phyloP scores from a whole-genome alignment of 2,888 invertebrate species.

The Ecliptopera silaceata region DNA sequence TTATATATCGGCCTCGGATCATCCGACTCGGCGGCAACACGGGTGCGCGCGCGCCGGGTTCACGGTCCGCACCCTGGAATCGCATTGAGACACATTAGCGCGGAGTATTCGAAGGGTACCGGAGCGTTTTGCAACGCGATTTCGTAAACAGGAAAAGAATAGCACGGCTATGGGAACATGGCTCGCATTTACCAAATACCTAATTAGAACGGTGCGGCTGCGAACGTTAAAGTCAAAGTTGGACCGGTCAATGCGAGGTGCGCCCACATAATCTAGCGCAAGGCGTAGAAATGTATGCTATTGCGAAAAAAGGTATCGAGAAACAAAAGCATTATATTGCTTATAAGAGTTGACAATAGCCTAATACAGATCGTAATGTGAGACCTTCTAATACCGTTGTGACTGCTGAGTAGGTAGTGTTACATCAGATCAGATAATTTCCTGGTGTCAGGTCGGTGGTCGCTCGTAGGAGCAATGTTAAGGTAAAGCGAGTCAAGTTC shows the following conservation, averaged over 20 bases:
- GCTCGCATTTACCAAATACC: slow-evolving; percentile 38
- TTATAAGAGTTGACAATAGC: neutral
- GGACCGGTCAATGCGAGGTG: slow-evolving; percentile 32
- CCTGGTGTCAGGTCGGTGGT: slow-evolving; percentile 33
- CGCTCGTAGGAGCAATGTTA: slow-evolving; percentile 52
- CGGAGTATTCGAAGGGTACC: slow-evolving; percentile 58
- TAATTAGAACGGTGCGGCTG: slow-evolving; percentile 42
- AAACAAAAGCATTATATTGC: neutral
- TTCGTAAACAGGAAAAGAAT: slow-evolving; percentile 59
- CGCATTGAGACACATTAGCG: slow-evolving; percentile 59
- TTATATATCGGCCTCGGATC: slow-evolving; percentile 82
- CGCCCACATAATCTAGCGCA: slow-evolving; percentile 32
- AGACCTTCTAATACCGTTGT: slow-evolving; percentile 1
- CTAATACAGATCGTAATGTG: neutral
- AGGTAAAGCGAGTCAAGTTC: slow-evolving; percentile 74
- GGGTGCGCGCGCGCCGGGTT: slow-evolving; percentile 70
- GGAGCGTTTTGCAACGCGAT: slow-evolving; percentile 44
- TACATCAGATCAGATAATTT: slow-evolving; percentile 43
- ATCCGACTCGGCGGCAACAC: slow-evolving; percentile 69
- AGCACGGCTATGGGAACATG: slow-evolving; percentile 41
- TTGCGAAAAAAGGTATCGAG: slow-evolving; percentile 19
- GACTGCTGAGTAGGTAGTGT: slow-evolving; percentile 16
- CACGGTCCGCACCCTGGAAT: slow-evolving; percentile 77
- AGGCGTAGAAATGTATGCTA: slow-evolving; percentile 22
- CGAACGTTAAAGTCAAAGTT: slow-evolving; percentile 42